Conservation (phyloP, 2,113 vertebrate genomes). For the Scytalopus superciliaris region DNA sequence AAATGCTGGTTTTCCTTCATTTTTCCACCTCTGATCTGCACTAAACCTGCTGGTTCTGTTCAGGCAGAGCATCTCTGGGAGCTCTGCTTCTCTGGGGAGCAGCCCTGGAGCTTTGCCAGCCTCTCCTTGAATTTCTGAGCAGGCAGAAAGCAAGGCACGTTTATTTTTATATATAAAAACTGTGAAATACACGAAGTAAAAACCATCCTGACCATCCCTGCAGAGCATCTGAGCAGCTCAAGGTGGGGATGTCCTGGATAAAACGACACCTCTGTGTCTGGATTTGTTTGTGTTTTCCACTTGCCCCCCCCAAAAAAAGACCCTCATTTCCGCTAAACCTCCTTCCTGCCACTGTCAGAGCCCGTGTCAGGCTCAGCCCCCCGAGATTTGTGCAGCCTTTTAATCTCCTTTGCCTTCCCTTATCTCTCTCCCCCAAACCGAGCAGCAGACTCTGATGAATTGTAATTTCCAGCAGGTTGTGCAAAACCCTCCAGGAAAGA, state of each 20-base stretch:
- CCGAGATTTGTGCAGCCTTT: neutral
- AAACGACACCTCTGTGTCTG: neutral
- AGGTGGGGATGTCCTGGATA: no score
- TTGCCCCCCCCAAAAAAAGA: neutral
- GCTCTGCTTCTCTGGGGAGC: neutral
- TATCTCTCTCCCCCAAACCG: neutral
- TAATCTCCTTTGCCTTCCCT: neutral
- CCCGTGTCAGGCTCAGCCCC: neutral
- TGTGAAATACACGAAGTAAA: neutral
- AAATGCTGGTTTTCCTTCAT: neutral
- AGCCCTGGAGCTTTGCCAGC: neutral
- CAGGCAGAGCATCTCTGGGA: neutral
- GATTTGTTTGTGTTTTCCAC: neutral
- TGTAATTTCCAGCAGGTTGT: constrained; percentile 8
- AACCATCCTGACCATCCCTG: neutral
- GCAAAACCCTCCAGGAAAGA: neutral
- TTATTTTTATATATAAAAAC: neutral
- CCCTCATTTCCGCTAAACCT: neutral
- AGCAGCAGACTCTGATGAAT: neutral
- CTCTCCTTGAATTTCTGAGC: neutral
- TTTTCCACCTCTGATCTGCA: neutral
- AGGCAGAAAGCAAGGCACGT: rapidly evolving
- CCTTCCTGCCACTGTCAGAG: neutral
- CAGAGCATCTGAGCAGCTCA: neutral
- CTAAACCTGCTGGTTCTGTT: neutral